Evolutionary conservation across 1,140 invertebrate species (phyloP), one percentile per base, ranked within the genome.

Genomic region (Drosophila pruinosa): DNA sequence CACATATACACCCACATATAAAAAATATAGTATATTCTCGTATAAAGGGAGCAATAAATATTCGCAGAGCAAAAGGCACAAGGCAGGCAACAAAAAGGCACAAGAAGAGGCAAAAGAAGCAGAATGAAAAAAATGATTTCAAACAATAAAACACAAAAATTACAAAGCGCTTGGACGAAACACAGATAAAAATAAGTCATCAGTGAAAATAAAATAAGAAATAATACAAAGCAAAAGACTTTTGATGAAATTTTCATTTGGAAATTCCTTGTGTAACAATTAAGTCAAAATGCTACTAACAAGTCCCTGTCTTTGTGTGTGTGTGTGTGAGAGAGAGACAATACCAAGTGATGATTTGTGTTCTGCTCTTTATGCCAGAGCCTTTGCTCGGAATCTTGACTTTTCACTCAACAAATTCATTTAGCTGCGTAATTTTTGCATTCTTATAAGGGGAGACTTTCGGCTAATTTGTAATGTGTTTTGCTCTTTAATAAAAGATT

Each of bases 181-280:
- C 22, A 39, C 45, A 47, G 53, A 53, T 17, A n/a, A 39, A 52
- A 5, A 31, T 22, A 6, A 10, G 4, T 5, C 19, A 47, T n/a
- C 34, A 53, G 50, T 38, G 31, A 47, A 58, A 4, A 21, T 6
- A 58, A 63, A 53, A 53, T 38, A 22, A 69, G 36, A 82, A 83
- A 70, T 76, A 31, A 80, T 65, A 80, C 50, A 67, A 77, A 77
- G 76, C 58, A 74, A 81, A 62, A 74, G 69, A 86, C 65, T 74
- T 67, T 69, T 77, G 77, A 75, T 74, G 73, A 81, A 77, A 74
- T 73, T 86, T 75, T 86, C 69, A 86, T 86, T 86, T 81, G 53
- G 36, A 75, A 81, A 86, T 88, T 86, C 82, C 82, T 68, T 68
- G 77, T 61, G 70, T 71, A 81, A 74, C 81, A 88, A 86, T 86